Percentiles rank a stretch among this genome's conserved stretches.
Evolutionary conservation across 2,113 vertebrate genomes (phyloP).

Genomic region (Morone saxatilis): DNA sequence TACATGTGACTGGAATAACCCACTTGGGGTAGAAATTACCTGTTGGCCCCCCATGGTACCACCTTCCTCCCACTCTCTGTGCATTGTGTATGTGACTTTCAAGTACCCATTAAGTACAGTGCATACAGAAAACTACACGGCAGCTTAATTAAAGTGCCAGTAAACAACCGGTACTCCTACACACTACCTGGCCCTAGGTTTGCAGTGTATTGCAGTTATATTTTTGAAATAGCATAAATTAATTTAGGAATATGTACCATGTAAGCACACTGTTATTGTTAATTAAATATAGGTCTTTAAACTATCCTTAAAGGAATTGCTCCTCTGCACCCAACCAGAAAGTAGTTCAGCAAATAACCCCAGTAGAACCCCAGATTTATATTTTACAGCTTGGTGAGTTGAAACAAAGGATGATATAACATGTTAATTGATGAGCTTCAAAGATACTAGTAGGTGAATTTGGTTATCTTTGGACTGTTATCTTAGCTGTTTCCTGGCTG

Average conservation of each 20-base stretch:
- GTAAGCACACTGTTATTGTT: not conserved
- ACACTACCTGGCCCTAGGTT: not conserved
- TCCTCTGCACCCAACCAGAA: not conserved
- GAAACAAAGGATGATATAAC: not conserved
- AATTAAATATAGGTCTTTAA: not conserved
- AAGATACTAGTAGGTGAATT: not conserved
- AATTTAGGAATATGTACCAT: not conserved
- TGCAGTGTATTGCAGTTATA: not conserved
- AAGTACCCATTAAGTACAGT: slow-evolving; percentile 5
- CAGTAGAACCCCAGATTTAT: not conserved
- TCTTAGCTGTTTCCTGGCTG: not conserved
- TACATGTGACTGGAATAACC: slow-evolving; percentile 8
- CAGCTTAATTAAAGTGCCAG: slow-evolving; percentile 15
- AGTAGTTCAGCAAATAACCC: not conserved
- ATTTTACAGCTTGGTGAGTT: not conserved
- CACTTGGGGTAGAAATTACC: not conserved
- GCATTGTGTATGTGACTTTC: slow-evolving; percentile 27
- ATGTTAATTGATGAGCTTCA: not conserved
- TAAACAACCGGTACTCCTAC: slow-evolving; percentile 31
- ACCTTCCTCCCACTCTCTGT: not conserved
- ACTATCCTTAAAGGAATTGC: not conserved
- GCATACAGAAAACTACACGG: slow-evolving; percentile 17
- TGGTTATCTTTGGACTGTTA: not conserved
- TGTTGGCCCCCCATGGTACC: not conserved
- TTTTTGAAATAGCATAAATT: slow-evolving; percentile 6